Evolutionary conservation across 2,797 vertebrate species (phyloP).

Genomic region (Gallinago solitaria): DNA sequence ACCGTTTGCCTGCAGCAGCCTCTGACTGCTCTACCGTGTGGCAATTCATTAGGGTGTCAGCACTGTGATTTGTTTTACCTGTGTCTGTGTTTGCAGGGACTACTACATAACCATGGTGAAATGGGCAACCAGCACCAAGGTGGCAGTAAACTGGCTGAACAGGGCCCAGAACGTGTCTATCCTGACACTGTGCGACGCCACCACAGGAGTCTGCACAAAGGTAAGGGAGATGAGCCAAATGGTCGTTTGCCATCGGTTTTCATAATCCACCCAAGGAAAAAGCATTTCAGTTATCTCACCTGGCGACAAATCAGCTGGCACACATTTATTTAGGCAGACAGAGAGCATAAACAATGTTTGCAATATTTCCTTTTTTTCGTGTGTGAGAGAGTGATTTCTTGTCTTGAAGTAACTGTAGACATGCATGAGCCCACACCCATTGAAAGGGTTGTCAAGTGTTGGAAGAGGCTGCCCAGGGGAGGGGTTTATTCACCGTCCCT

Average conservation of each 20-base stretch:
- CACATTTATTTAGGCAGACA: not conserved
- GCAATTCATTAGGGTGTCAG: not conserved
- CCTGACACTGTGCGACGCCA: conserved; percentile 93
- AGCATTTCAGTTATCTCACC: not conserved
- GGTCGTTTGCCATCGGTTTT: fast-evolving
- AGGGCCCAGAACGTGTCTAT: conserved; percentile 97
- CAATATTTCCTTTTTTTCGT: not conserved
- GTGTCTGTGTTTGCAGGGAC: conserved; percentile 76
- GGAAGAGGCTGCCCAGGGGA: not conserved
- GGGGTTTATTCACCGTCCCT: not conserved
- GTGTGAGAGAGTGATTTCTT: not conserved
- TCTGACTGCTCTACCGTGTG: fast-evolving
- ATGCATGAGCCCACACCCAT: not conserved
- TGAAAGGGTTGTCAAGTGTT: not conserved
- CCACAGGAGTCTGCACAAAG: conserved; percentile 96
- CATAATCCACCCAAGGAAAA: fast-evolving
- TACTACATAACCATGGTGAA: conserved; percentile 98
- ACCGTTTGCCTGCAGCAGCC: not conserved
- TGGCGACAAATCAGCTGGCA: not conserved
- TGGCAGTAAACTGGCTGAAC: conserved; percentile 98
- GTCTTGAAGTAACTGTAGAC: not conserved
- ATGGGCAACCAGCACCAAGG: conserved; percentile 97
- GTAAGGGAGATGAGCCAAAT: conserved; percentile 61
- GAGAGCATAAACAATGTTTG: not conserved
- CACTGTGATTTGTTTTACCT: fast-evolving